Conservation (phyloP, 1,140 invertebrate genomes). For the Penaeus chinensis region DNA sequence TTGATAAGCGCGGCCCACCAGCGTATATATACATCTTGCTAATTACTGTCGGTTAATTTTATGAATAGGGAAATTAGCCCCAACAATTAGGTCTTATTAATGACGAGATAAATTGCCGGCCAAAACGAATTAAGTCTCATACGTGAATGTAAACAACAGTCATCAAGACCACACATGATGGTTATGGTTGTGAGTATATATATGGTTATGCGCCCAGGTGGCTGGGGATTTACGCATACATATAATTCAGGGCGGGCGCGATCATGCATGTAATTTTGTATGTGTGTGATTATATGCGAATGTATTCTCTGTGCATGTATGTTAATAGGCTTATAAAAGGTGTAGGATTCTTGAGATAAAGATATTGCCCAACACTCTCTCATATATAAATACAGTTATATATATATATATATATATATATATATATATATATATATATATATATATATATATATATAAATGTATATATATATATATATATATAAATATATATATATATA, state of each 20-base stretch:
- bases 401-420: too few relatives aligned
- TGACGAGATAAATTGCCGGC: slow-evolving; percentile 21
- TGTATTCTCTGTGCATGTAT: slow-evolving; percentile 34
- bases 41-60: slow-evolving; percentile 40
- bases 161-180: not conserved
- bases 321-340: too few relatives aligned
- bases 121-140: slow-evolving; percentile 30
- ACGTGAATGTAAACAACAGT: slow-evolving; percentile 1
- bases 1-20: too few relatives aligned
- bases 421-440: slow-evolving; percentile 29
- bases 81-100: slow-evolving; percentile 43
- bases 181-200: slow-evolving; percentile 34
- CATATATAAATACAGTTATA: too few relatives aligned
- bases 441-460: slow-evolving; percentile 27
- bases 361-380: too few relatives aligned
- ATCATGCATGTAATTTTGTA: slow-evolving; percentile 2
- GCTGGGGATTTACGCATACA: slow-evolving; percentile 9
- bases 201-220: slow-evolving; percentile 40
- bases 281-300: slow-evolving; percentile 14
- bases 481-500: not conserved
- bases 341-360: too few relatives aligned
- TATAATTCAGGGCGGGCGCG: not conserved
- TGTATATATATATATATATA: slow-evolving; percentile 9
- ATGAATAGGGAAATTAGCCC: slow-evolving; percentile 42
- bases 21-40: slow-evolving; percentile 4